Evolutionary conservation across 2,797 vertebrate species (phyloP), one percentile per base, ranked within the genome.

Genomic region (Siniperca undulata): DNA sequence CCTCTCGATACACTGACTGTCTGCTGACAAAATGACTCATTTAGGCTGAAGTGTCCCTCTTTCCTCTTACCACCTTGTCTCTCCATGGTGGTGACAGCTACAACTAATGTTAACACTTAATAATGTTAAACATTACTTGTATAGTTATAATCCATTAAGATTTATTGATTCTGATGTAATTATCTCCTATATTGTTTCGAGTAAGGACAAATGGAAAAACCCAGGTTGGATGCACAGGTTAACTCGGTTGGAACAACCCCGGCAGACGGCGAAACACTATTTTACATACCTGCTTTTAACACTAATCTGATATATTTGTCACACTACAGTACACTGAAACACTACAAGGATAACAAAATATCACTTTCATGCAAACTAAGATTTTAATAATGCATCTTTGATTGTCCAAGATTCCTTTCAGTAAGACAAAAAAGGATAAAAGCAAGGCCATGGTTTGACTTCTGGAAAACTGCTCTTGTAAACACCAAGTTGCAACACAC

Each of bases 21-120:
- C 79, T 88, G 76, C 80, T 85, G 75, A 88, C 73, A 78, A 84
- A 88, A 74, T 80, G 61, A 83, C 75, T 90, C 70, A 82, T 72
- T 74, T 56, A 82, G 38, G 42, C 73, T 75, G 5, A 81, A 84
- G 70, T 65, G 64, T 80, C 70, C 36, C 53, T 62, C 70, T 88
- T 85, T 76, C 62, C 17, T 58, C 64, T 69, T 27, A 76, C 24
- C 38, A 55, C 56, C 58, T 79, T 76, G 76, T 62, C 56, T 78
- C 44, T 30, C 16, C 3, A 36, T 1, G 9, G 38, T 40, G 82
- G 59, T 77, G 77, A 87, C 61, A 83, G 61, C 27, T 69, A 58
- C 14, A 61, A 60, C 75, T 70, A 40, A 71, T 67, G n/a, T 12
- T 36, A 58, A 77, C 48, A 34, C 42, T 58, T 52, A 42, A 72